These are phyloP conservation scores for Sandelia bainsii DNA, from an alignment of 2,797 vertebrate species.

Conservation along the genomic window DNA sequence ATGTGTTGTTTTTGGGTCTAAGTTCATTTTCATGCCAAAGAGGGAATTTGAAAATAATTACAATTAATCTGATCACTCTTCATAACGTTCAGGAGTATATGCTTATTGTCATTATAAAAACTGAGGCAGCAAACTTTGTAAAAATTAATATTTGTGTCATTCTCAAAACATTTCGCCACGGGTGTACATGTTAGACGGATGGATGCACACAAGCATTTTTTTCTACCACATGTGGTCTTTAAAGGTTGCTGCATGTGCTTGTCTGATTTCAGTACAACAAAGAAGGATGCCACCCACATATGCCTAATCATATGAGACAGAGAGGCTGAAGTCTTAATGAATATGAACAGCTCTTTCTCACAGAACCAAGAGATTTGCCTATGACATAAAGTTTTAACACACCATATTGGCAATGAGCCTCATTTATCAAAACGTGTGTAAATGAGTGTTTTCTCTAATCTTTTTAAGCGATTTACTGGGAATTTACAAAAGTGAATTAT, in stretches of 20 bases:
- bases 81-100: too few relatives aligned
- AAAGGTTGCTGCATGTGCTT: slow-evolving; percentile 41
- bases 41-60: too few relatives aligned
- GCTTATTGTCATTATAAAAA: too few relatives aligned
- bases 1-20: too few relatives aligned
- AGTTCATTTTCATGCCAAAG: too few relatives aligned
- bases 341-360: slow-evolving; percentile 40
- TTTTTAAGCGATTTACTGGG: background rate
- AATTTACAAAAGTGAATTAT: background rate
- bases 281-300: slow-evolving; percentile 58
- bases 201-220: background rate
- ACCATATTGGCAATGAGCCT: slow-evolving; percentile 1
- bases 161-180: too few relatives aligned
- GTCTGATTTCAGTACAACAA: slow-evolving; percentile 53
- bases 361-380: slow-evolving; percentile 23
- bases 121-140: too few relatives aligned
- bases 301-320: slow-evolving; percentile 37
- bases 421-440: slow-evolving; percentile 17
- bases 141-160: too few relatives aligned
- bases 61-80: too few relatives aligned
- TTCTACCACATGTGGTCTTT: slow-evolving; percentile 33
- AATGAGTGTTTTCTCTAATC: background rate
- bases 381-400: slow-evolving; percentile 11
- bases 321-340: slow-evolving; percentile 44
- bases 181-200: background rate